Base-by-base conservation (phyloP, 2,888 invertebrate genomes). In the Portevinia maculata region DNA sequence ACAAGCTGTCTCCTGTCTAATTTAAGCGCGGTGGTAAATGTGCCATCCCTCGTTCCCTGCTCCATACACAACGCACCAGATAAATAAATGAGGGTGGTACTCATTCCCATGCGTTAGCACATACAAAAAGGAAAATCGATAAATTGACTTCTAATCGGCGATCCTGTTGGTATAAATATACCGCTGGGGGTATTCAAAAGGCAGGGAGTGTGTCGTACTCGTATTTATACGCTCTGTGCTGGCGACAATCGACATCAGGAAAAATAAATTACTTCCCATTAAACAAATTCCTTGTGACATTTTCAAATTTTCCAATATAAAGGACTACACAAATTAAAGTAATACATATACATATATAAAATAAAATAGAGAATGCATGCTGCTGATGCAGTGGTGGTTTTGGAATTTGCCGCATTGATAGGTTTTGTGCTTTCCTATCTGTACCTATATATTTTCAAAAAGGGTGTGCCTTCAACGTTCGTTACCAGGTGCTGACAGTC, bases 71-170 rank as follows among this genome's bases (percentile, higher is more conserved):
- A 48, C n/a, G 11, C 46, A 11, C 9, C 28, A 30, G 62, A 59
- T 59, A 64, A 70, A 70, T 78, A 78, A 78, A 83, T 73, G 83
- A 83, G 76, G 71, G 83, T 78, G 62, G 78, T 69, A 24, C 5
- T 5, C 24, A 24, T 24, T 5, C 24, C 2, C 5, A 24, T 13
- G 19, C 30, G n/a, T 30, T 11, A 57, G 57, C 34, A 64, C 24
- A 62, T 76, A 75, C 69, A 81, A 71, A 67, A 76, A 55, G 70
- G 19, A 78, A 78, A 83, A 83, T 83, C 83, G 78, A 83, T 83
- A 83, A 83, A 83, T 83, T 83, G 83, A 83, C 83, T 83, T 83
- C 78, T 83, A 78, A 83, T 83, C 83, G 83, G 75, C 75, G 70
- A 75, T 70, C 50, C 75, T 64, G 39, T 65, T 62, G 78, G 41